Evolutionary conservation across 2,113 vertebrate genomes (phyloP).

Genomic region (Melanostigma gelatinosum): DNA sequence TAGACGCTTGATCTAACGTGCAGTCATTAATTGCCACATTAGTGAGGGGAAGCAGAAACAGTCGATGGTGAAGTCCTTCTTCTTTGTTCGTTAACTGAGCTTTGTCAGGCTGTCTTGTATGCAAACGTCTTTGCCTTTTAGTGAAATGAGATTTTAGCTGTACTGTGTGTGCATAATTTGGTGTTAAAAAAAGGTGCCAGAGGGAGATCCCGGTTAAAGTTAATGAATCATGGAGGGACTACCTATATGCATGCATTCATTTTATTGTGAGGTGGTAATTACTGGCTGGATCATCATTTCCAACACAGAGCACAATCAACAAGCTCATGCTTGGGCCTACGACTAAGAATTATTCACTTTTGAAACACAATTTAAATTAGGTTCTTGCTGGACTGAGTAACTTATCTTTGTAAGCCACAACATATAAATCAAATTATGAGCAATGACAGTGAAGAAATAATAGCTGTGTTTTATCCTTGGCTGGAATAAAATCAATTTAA

Average conservation of each 20-base stretch:
- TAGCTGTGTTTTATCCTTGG: constrained; percentile 1
- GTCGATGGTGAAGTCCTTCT: background rate
- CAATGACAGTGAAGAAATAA: constrained; percentile 15
- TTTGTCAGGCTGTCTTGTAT: background rate
- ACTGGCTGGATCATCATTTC: constrained; percentile 23
- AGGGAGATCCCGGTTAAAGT: constrained; percentile 28
- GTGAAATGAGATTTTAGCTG: constrained; percentile 13
- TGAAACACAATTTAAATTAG: background rate
- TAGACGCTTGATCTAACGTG: constrained; percentile 39
- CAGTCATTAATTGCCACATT: constrained; percentile 50
- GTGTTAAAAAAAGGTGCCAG: constrained; percentile 21
- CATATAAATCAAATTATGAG: background rate
- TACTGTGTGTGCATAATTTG: constrained; percentile 11
- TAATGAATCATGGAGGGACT: constrained; percentile 36
- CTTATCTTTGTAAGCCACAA: background rate
- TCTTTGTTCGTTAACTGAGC: constrained; percentile 27
- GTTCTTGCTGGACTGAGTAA: background rate
- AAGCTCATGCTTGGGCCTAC: background rate
- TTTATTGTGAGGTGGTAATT: constrained; percentile 41
- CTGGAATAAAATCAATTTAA: background rate
- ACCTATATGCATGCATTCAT: constrained; percentile 37
- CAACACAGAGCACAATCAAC: constrained; percentile 3
- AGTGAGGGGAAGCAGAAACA: constrained; percentile 28
- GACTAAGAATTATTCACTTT: background rate
- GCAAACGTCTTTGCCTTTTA: background rate